These are phyloP conservation scores for Caenorhabditis angaria DNA, from an alignment of 2,888 invertebrate genomes.

Conservation along the genomic window DNA sequence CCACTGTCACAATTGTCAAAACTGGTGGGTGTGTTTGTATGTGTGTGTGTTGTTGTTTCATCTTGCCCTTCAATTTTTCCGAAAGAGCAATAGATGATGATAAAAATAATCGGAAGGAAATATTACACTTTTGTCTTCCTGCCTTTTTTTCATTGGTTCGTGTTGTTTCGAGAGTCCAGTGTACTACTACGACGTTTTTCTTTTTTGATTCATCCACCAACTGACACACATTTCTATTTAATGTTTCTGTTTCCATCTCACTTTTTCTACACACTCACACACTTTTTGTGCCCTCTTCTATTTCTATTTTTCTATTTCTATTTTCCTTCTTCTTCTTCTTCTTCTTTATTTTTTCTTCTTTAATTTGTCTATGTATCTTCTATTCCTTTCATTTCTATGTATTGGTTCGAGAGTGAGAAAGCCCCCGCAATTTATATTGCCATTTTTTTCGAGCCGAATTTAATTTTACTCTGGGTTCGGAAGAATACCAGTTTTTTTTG, in stretches of 20 bases:
- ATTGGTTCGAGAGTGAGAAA: background rate
- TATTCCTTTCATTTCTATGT: background rate
- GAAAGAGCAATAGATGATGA: slow-evolving; percentile 1
- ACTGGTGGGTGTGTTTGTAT: slow-evolving; percentile 1
- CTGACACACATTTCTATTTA: slow-evolving; percentile 27
- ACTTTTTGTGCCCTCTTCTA: slow-evolving; percentile 2
- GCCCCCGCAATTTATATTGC: slow-evolving; percentile 2
- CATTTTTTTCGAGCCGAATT: background rate
- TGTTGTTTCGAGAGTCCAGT: slow-evolving; percentile 1
- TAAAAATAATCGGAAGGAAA: background rate
- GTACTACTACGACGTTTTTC: background rate
- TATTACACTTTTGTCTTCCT: background rate
- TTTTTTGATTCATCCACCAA: slow-evolving; percentile 18
- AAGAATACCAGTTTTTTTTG: no score
- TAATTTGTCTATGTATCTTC: slow-evolving; percentile 14
- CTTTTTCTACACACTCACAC: background rate
- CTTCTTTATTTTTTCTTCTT: slow-evolving; percentile 15
- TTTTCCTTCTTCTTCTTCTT: slow-evolving; percentile 6
- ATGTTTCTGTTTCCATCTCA: slow-evolving; percentile 1
- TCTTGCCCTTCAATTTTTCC: slow-evolving; percentile 2
- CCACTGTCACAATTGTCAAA: slow-evolving; percentile 1
- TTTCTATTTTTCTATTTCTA: slow-evolving; percentile 2
- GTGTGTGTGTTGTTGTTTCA: background rate
- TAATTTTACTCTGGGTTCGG: no score
- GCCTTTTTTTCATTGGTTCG: no score